Percentiles rank a stretch among this genome's conserved stretches.
Conservation (phyloP, 2,113 vertebrate genomes). For the Stigmatopora nigra region DNA sequence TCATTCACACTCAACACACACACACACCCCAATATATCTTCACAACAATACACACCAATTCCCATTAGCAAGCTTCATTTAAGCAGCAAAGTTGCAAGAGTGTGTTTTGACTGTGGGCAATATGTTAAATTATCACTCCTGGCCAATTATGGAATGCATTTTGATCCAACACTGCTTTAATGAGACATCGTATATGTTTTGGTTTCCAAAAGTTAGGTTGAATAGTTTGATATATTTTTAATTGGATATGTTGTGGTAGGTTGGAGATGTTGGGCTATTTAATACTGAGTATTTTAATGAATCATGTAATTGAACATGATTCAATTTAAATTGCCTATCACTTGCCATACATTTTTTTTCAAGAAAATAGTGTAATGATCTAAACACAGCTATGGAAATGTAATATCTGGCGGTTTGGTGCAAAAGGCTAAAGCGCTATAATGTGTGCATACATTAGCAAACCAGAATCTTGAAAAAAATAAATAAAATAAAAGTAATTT, state of each 20-base stretch:
- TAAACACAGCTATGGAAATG: not conserved
- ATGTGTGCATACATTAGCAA: not conserved
- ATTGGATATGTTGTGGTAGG: not conserved
- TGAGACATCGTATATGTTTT: constrained; percentile 20
- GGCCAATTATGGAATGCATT: constrained; percentile 24
- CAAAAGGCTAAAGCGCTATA: not conserved
- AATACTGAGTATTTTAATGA: not conserved
- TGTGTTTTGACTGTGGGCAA: constrained; percentile 21
- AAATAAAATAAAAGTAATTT: not conserved
- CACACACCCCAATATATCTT: not conserved
- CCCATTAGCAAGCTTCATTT: constrained; percentile 32
- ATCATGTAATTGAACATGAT: not conserved
- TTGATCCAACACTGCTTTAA: constrained; percentile 9
- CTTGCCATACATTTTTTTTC: not conserved
- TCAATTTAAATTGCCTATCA: not conserved
- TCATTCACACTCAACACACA: constrained; percentile 4
- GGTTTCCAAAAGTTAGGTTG: constrained; percentile 14
- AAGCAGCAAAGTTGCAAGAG: constrained; percentile 18
- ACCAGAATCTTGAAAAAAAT: not conserved
- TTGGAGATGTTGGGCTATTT: not conserved
- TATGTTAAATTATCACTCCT: constrained; percentile 31
- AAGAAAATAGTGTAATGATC: not conserved
- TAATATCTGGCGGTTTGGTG: not conserved
- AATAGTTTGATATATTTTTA: constrained; percentile 7
- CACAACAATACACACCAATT: not conserved